A percentile compares a stretch with the other conserved stretches of the same genome.
Evolutionary conservation across 1,140 invertebrate genomes (phyloP).

Genomic region (Potamilus streckersoni): DNA sequence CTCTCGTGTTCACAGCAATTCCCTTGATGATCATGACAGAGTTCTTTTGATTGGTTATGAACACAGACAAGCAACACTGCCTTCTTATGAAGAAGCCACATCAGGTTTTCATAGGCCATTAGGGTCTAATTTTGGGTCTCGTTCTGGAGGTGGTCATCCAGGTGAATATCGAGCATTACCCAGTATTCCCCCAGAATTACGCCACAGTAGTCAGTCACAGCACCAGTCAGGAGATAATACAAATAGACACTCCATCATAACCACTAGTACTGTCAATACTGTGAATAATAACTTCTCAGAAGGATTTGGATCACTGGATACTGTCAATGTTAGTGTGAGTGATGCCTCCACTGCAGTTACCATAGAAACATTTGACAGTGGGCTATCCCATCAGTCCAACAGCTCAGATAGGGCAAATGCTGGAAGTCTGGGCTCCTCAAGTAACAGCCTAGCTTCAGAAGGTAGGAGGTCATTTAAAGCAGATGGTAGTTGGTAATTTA

Average conservation of each 20-base stretch:
- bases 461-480: slow-evolving; percentile 37
- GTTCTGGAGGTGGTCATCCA: slow-evolving; percentile 7
- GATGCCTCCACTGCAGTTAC: slow-evolving; percentile 60
- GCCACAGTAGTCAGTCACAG: slow-evolving; percentile 8
- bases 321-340: slow-evolving; percentile 63
- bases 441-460: slow-evolving; percentile 58
- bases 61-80: slow-evolving; percentile 52
- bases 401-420: slow-evolving; percentile 57
- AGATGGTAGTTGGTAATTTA: no score
- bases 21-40: slow-evolving; percentile 61
- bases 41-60: slow-evolving; percentile 63
- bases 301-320: slow-evolving; percentile 64
- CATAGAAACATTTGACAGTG: slow-evolving; percentile 59
- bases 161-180: slow-evolving; percentile 55
- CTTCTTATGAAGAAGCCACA: slow-evolving; percentile 61
- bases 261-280: slow-evolving; percentile 60
- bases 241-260: slow-evolving; percentile 59
- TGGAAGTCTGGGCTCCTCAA: slow-evolving; percentile 60
- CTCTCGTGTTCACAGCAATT: slow-evolving; percentile 50
- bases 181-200: slow-evolving; percentile 53
- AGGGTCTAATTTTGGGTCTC: slow-evolving; percentile 2
- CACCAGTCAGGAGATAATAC: slow-evolving; percentile 25
- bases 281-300: slow-evolving; percentile 52
- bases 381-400: slow-evolving; percentile 56
- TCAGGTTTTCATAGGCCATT: slow-evolving; percentile 25